These are phyloP conservation scores for Emmelina monodactyla DNA, from an alignment of 2,888 invertebrate genomes.

Conservation along the genomic window DNA sequence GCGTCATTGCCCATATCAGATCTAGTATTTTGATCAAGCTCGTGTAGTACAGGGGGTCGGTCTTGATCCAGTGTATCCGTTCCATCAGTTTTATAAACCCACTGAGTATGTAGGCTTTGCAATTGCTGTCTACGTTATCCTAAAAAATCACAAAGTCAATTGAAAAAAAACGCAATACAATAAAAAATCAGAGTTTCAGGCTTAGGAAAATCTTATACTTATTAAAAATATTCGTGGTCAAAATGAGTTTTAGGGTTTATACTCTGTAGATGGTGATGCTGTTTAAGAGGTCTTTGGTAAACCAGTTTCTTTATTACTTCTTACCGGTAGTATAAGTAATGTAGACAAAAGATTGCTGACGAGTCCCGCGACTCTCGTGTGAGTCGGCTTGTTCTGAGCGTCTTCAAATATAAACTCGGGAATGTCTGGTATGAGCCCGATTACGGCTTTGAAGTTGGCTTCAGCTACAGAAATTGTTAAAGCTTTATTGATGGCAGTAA, in stretches of 20 bases:
- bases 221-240: too few relatives aligned
- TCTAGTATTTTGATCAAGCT: slow-evolving; percentile 81
- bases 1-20: slow-evolving; percentile 78
- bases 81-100: slow-evolving; percentile 83
- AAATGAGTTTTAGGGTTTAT: too few relatives aligned
- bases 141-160: too few relatives aligned
- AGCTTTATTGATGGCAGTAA: too few relatives aligned
- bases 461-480: slow-evolving; percentile 83
- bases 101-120: slow-evolving; percentile 81
- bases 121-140: slow-evolving; percentile 87
- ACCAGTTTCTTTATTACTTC: too few relatives aligned
- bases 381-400: slow-evolving; percentile 76
- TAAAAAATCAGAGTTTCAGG: too few relatives aligned
- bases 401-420: slow-evolving; percentile 75
- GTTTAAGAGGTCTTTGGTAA: too few relatives aligned
- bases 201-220: too few relatives aligned
- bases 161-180: too few relatives aligned
- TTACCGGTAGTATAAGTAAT: slow-evolving; percentile 81
- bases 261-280: too few relatives aligned
- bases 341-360: slow-evolving; percentile 83
- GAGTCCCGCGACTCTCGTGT: slow-evolving; percentile 74
- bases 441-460: slow-evolving; percentile 90
- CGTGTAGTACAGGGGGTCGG: slow-evolving; percentile 70
- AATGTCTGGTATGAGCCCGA: slow-evolving; percentile 81
- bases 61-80: slow-evolving; percentile 74